These are phyloP conservation scores for Chrysemys picta DNA, from an alignment of 2,113 vertebrate species.

Conservation along the genomic window DNA sequence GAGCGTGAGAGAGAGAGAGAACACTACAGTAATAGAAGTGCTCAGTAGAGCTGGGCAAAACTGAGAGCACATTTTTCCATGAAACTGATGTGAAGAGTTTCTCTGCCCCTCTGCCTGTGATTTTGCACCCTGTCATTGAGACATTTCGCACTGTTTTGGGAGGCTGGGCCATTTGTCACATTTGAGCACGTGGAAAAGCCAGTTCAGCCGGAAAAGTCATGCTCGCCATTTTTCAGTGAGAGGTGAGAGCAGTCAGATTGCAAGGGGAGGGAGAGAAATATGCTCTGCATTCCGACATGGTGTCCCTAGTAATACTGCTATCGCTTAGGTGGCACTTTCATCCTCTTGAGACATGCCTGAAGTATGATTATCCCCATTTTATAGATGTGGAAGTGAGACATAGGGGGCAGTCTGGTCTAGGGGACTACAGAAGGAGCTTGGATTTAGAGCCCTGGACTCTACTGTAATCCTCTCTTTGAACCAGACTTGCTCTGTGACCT, in stretches of 20 bases:
- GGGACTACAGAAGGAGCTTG: background rate
- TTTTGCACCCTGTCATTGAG: background rate
- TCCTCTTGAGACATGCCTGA: background rate
- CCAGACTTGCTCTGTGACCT: background rate
- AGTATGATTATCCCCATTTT: background rate
- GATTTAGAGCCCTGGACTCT: background rate
- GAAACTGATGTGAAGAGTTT: background rate
- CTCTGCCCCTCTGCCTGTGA: background rate
- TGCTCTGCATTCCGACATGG: background rate
- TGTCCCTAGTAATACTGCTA: background rate
- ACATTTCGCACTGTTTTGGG: background rate
- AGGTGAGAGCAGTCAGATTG: background rate
- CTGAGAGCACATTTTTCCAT: background rate
- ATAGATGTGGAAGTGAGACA: background rate
- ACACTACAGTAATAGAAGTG: background rate
- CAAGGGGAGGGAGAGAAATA: background rate
- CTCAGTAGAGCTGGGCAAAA: background rate
- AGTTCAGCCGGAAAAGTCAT: constrained; percentile 14
- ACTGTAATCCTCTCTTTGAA: background rate
- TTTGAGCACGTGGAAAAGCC: background rate
- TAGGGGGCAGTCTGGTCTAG: background rate
- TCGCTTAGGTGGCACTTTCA: background rate
- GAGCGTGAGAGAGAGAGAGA: background rate
- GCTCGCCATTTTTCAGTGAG: background rate
- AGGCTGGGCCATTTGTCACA: background rate